phyloP scores from a whole-genome alignment of 1,140 invertebrate species.

The Holotrichia oblita region DNA sequence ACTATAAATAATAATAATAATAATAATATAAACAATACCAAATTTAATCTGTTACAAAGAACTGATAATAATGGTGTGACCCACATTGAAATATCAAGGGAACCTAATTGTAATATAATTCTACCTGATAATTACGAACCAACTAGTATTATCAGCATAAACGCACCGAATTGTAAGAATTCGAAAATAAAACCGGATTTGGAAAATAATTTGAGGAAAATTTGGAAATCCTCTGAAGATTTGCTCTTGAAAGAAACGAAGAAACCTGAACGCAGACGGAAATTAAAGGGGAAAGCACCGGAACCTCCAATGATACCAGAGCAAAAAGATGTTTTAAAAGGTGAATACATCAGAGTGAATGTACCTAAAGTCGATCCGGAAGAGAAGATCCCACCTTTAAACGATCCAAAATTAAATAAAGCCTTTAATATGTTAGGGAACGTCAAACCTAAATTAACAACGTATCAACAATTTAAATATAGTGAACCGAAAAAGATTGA shows the following conservation, averaged over 20 bases:
- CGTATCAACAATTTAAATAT: conserved; percentile 42
- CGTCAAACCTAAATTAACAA: conserved; percentile 42
- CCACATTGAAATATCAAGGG: conserved; percentile 59
- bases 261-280: neutral
- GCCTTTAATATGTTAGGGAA: conserved; percentile 38
- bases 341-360: conserved; percentile 57
- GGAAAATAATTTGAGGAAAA: conserved; percentile 50
- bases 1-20: conserved; percentile 40
- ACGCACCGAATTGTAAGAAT: conserved; percentile 51
- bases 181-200: neutral
- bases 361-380: conserved; percentile 50
- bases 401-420: conserved; percentile 44
- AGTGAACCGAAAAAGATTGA: conserved; percentile 22
- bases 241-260: conserved; percentile 41
- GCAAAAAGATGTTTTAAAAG: conserved; percentile 50
- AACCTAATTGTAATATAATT: conserved; percentile 45
- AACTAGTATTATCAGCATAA: conserved; percentile 56
- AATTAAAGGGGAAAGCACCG: conserved; percentile 26
- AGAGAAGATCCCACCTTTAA: conserved; percentile 25
- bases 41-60: conserved; percentile 60
- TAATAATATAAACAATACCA: conserved; percentile 42
- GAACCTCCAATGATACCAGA: conserved; percentile 17
- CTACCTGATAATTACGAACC: conserved; percentile 42
- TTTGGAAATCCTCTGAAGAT: conserved; percentile 58
- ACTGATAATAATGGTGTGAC: conserved; percentile 61